Evolutionary conservation across 1,140 invertebrate genomes (phyloP).

Genomic region (Pseudoatta argentina): DNA sequence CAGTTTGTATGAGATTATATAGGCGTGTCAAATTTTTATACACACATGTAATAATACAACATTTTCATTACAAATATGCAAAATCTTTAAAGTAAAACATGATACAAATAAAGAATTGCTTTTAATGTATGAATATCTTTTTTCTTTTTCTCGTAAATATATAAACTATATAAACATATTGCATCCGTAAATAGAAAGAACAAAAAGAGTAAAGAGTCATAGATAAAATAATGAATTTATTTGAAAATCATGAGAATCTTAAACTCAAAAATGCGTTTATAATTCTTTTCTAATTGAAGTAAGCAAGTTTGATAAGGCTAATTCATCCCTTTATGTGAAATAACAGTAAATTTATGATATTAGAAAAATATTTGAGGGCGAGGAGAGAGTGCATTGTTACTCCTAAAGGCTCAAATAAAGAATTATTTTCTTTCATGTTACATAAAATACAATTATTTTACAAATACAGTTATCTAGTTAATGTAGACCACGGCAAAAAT

Average conservation of each 20-base stretch:
- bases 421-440: slow-evolving; percentile 11
- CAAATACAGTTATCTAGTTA: slow-evolving; percentile 14
- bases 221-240: background rate
- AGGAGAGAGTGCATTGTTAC: background rate
- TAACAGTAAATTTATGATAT: background rate
- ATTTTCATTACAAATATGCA: too few species aligned
- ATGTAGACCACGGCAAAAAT: background rate
- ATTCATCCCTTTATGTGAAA: background rate
- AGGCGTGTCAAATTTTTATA: too few species aligned
- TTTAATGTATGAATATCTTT: background rate
- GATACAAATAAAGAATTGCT: background rate
- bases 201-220: background rate
- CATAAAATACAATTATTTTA: background rate
- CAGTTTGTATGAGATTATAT: background rate
- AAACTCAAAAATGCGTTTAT: background rate
- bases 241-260: background rate
- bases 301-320: background rate
- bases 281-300: background rate
- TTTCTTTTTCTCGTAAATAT: background rate
- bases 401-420: background rate
- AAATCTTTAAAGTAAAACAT: too few species aligned
- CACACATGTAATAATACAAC: too few species aligned
- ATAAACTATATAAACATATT: background rate
- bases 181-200: background rate
- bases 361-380: background rate